Evolutionary conservation across 2,888 invertebrate genomes (phyloP).

Genomic region (Pseudococcus viburni): DNA sequence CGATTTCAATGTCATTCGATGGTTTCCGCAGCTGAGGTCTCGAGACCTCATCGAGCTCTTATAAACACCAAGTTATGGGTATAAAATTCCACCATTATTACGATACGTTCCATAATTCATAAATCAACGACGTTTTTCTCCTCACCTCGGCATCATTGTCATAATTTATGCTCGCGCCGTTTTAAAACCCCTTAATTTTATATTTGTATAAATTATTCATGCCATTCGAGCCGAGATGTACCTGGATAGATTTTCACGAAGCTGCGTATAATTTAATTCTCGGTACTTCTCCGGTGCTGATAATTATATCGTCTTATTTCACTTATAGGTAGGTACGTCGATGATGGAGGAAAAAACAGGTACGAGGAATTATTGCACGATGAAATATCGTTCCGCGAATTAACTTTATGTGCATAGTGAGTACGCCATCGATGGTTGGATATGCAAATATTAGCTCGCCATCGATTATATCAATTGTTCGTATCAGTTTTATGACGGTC

Average conservation of each 20-base stretch:
- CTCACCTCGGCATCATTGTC: not conserved
- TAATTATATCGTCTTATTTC: slow-evolving; percentile 38
- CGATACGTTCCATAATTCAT: slow-evolving; percentile 28
- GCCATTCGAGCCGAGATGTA: not conserved
- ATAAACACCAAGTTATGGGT: not conserved
- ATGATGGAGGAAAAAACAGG: not conserved
- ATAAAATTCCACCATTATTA: slow-evolving; percentile 29
- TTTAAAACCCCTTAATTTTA: slow-evolving; percentile 15
- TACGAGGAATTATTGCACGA: not conserved
- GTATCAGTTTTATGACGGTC: not conserved
- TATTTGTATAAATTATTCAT: slow-evolving; percentile 44
- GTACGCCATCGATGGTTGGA: not conserved
- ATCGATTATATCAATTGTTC: slow-evolving; percentile 19
- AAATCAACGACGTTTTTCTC: not conserved
- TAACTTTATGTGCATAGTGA: not conserved
- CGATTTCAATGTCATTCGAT: not conserved
- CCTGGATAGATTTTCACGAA: not conserved
- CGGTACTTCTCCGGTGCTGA: not conserved
- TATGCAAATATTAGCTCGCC: slow-evolving; percentile 7
- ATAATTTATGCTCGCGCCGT: slow-evolving; percentile 40
- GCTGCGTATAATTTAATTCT: slow-evolving; percentile 15
- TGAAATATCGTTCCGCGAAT: slow-evolving; percentile 34
- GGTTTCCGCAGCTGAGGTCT: not conserved
- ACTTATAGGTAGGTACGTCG: not conserved
- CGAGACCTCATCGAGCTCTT: not conserved